Evolutionary conservation across 2,888 invertebrate genomes (phyloP).

Genomic region (Digitonthophagus gazella): DNA sequence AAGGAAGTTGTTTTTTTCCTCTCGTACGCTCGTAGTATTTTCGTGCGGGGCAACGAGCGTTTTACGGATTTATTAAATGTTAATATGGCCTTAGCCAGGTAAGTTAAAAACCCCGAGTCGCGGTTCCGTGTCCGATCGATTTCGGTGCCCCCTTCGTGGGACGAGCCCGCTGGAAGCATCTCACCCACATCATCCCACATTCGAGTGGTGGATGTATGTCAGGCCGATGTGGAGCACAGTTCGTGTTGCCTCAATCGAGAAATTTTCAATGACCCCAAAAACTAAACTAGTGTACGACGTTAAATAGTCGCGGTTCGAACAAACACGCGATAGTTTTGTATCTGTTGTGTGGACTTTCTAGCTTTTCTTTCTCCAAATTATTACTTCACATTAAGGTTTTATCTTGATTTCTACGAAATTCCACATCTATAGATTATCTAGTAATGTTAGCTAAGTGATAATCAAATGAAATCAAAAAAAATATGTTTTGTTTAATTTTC

Average conservation of each 20-base stretch:
- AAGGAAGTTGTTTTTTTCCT: conserved; percentile 7
- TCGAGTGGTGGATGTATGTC: conserved; percentile 36
- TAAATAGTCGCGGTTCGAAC: conserved; percentile 32
- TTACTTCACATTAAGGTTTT: neutral
- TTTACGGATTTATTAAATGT: conserved; percentile 55
- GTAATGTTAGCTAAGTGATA: too few relatives aligned
- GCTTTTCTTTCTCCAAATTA: conserved; percentile 5
- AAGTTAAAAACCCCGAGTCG: conserved; percentile 49
- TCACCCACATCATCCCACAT: conserved; percentile 32
- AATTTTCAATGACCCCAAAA: conserved; percentile 46
- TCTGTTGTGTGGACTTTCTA: too few relatives aligned
- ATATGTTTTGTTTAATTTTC: too few relatives aligned
- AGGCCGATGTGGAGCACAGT: conserved; percentile 43
- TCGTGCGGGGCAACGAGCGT: neutral
- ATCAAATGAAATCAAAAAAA: too few relatives aligned
- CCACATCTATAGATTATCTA: neutral
- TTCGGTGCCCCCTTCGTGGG: too few relatives aligned
- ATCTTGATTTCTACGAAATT: neutral
- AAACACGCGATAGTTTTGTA: neutral
- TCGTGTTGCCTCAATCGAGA: conserved; percentile 42
- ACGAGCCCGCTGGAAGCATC: too few relatives aligned
- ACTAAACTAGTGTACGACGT: conserved; percentile 39
- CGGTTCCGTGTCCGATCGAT: conserved; percentile 3
- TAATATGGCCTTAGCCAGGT: conserved; percentile 69
- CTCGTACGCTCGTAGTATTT: conserved; percentile 1